Evolutionary conservation across 2,797 vertebrate genomes (phyloP).

Genomic region (Sebastes aleutianus): DNA sequence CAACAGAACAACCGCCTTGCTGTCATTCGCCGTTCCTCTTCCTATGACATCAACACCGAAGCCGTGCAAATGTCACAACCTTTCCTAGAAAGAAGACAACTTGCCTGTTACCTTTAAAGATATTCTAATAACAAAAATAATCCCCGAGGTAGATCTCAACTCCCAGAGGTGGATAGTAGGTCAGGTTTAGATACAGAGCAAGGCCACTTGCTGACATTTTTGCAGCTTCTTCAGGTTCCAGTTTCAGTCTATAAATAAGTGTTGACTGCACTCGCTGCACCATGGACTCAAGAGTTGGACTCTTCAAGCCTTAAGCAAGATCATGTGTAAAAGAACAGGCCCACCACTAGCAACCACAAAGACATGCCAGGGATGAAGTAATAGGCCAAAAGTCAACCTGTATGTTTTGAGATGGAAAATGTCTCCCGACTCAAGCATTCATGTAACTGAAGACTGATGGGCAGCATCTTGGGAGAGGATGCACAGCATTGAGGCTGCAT

Average conservation of each 20-base stretch:
- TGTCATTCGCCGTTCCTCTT: not conserved
- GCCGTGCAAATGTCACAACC: conserved; percentile 11
- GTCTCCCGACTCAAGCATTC: conserved; percentile 17
- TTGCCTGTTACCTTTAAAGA: not conserved
- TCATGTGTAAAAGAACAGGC: conserved; percentile 47
- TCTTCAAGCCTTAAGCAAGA: conserved; percentile 45
- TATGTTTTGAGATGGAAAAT: conserved; percentile 46
- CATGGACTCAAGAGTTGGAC: conserved; percentile 35
- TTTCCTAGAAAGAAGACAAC: not conserved
- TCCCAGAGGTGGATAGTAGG: conserved; percentile 41
- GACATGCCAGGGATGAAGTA: conserved; percentile 53
- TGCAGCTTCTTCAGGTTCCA: conserved; percentile 71
- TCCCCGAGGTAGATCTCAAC: not conserved
- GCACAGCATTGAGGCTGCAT: conserved; percentile 5
- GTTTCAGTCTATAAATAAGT: conserved; percentile 83
- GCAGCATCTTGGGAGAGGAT: conserved; percentile 37
- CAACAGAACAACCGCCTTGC: not conserved
- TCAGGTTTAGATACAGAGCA: conserved; percentile 58
- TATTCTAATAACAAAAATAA: conserved; percentile 12
- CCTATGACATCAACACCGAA: not conserved
- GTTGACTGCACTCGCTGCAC: conserved; percentile 52
- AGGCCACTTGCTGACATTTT: conserved; percentile 64
- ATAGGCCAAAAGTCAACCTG: conserved; percentile 63
- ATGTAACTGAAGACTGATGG: conserved; percentile 30
- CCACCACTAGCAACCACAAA: conserved; percentile 40